phyloP scores from a whole-genome alignment of 2,113 vertebrate species.

The Oplegnathus fasciatus region DNA sequence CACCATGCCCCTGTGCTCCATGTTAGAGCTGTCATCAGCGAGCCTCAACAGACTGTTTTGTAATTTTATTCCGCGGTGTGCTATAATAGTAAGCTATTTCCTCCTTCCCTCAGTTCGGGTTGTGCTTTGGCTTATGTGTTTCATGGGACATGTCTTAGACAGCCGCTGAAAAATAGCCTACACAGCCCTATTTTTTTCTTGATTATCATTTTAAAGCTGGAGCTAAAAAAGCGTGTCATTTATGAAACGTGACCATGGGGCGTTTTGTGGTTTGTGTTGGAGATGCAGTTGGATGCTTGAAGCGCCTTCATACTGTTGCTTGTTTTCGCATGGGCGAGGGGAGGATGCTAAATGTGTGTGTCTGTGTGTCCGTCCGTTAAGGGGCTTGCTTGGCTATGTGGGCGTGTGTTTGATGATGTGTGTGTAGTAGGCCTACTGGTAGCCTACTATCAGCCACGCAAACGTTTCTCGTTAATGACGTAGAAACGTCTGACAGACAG shows the following conservation, averaged over 20 bases:
- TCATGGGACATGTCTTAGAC: constrained; percentile 21
- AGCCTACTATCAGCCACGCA: constrained; percentile 27
- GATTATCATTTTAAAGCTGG: background rate
- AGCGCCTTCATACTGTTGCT: constrained; percentile 7
- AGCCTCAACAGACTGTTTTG: background rate
- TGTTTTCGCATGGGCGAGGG: constrained; percentile 69
- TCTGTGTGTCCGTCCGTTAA: constrained; percentile 30
- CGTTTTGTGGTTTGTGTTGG: constrained; percentile 8
- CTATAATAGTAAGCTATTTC: constrained; percentile 64
- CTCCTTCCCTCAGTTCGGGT: constrained; percentile 28
- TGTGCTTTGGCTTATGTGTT: constrained; percentile 49
- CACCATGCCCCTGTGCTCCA: background rate
- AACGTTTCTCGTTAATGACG: constrained; percentile 46
- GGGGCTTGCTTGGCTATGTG: constrained; percentile 59
- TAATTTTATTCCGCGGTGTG: constrained; percentile 55
- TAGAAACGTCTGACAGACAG: constrained; percentile 3
- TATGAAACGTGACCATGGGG: background rate
- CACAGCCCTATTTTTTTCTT: background rate
- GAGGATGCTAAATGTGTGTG: constrained; percentile 11
- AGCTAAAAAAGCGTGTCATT: background rate
- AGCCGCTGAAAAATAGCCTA: background rate
- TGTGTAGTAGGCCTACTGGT: constrained; percentile 37
- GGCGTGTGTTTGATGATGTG: constrained; percentile 53
- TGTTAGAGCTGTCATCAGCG: background rate
- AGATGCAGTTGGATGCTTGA: constrained; percentile 43